phyloP scores from a whole-genome alignment of 2,113 vertebrate species.

The Lasiurus borealis region DNA sequence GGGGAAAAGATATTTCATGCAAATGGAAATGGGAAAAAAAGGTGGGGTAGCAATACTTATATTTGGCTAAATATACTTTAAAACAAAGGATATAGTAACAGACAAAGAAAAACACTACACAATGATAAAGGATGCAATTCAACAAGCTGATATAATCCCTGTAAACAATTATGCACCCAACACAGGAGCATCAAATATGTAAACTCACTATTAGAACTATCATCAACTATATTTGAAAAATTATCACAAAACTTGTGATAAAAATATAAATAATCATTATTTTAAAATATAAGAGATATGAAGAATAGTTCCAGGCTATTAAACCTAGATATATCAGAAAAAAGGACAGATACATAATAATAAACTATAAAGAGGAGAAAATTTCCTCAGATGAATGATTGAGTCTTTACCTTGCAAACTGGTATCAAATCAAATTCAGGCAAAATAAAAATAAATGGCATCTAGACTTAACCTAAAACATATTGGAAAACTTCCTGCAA shows the following conservation, averaged over 20 bases:
- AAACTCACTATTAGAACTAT: background rate
- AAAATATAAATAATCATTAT: slow-evolving; percentile 3
- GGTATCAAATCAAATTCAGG: background rate
- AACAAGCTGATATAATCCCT: background rate
- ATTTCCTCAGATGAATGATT: background rate
- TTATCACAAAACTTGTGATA: background rate
- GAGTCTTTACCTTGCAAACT: background rate
- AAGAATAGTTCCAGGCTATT: background rate
- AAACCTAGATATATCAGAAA: background rate
- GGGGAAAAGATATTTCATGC: background rate
- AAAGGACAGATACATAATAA: background rate
- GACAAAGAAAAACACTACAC: background rate
- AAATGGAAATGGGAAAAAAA: background rate
- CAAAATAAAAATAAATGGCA: background rate
- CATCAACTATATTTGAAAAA: slow-evolving; percentile 41
- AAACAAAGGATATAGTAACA: background rate
- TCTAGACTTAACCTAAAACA: background rate
- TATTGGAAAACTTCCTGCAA: background rate
- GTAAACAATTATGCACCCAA: background rate
- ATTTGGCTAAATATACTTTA: background rate
- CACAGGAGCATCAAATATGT: background rate
- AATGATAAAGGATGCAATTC: background rate
- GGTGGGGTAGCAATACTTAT: background rate
- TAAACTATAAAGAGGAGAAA: background rate
- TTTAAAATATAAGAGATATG: background rate